Percentiles rank a stretch among this genome's conserved stretches.
phyloP scores from a whole-genome alignment of 1,140 invertebrate genomes.

The Teleogryllus occipitalis region DNA sequence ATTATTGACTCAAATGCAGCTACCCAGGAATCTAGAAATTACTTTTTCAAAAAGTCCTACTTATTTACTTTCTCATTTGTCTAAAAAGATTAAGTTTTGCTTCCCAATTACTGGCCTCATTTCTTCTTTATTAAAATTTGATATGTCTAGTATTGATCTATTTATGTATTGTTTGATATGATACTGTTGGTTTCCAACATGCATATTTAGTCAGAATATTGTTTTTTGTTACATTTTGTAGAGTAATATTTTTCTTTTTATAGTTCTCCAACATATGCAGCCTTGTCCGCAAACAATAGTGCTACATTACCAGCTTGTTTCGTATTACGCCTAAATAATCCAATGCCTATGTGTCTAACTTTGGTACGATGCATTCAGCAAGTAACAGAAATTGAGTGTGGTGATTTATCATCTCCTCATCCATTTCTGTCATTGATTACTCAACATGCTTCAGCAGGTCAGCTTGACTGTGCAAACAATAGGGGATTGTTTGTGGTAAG shows the following conservation, averaged over 20 bases:
- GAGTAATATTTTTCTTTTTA: conserved; percentile 22
- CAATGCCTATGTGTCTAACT: conserved; percentile 73
- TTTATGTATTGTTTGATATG: too few relatives aligned
- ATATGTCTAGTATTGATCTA: too few relatives aligned
- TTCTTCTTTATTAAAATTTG: too few relatives aligned
- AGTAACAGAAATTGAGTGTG: conserved; percentile 64
- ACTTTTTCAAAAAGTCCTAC: too few relatives aligned
- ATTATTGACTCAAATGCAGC: too few relatives aligned
- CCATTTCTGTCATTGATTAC: conserved; percentile 69
- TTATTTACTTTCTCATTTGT: too few relatives aligned
- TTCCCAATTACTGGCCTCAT: too few relatives aligned
- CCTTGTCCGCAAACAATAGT: conserved; percentile 73
- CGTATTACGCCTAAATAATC: conserved; percentile 75
- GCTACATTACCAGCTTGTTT: conserved; percentile 83
- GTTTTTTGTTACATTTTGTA: too few relatives aligned
- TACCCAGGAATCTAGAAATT: too few relatives aligned
- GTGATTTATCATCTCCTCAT: conserved; percentile 51
- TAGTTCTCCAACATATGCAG: conserved; percentile 66
- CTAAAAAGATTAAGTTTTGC: too few relatives aligned
- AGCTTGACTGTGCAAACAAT: conserved; percentile 58
- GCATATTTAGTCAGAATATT: too few relatives aligned
- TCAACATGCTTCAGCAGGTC: conserved; percentile 58
- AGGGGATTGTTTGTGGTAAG: conserved; percentile 69
- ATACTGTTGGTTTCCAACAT: too few relatives aligned
- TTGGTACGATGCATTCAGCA: conserved; percentile 63